Evolutionary conservation across 2,113 vertebrate species (phyloP).

Genomic region (Anser cygnoides): DNA sequence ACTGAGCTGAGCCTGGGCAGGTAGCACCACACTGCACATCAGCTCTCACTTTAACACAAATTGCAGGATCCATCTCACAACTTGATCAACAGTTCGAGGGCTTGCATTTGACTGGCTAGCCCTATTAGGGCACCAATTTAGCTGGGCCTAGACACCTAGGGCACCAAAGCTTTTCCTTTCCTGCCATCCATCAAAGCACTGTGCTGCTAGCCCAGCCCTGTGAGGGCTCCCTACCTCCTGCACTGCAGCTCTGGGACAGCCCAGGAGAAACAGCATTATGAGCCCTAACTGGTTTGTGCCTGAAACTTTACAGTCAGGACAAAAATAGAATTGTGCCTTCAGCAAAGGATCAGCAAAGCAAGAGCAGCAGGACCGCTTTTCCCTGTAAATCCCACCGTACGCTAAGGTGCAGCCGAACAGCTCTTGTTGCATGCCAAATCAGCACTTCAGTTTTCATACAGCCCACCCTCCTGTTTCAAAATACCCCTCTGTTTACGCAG

Average conservation of each 20-base stretch:
- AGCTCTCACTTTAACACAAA: neutral
- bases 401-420: neutral
- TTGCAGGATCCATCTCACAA: neutral
- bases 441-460: neutral
- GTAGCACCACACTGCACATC: neutral
- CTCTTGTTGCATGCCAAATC: neutral
- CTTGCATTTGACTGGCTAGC: neutral
- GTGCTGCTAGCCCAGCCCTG: neutral
- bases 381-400: neutral
- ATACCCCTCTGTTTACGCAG: neutral
- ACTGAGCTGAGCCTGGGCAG: neutral
- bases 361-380: neutral
- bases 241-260: neutral
- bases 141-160: accelerated
- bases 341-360: neutral
- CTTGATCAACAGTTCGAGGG: neutral
- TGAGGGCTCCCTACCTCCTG: neutral
- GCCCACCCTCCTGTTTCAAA: neutral
- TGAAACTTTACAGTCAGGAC: neutral
- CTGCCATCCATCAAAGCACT: neutral
- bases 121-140: neutral
- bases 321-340: neutral
- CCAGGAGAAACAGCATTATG: neutral
- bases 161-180: accelerated
- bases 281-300: neutral